Evolutionary conservation across 2,113 vertebrate species (phyloP), one percentile per base, ranked within the genome.

Genomic region (Apteryx owenii): DNA sequence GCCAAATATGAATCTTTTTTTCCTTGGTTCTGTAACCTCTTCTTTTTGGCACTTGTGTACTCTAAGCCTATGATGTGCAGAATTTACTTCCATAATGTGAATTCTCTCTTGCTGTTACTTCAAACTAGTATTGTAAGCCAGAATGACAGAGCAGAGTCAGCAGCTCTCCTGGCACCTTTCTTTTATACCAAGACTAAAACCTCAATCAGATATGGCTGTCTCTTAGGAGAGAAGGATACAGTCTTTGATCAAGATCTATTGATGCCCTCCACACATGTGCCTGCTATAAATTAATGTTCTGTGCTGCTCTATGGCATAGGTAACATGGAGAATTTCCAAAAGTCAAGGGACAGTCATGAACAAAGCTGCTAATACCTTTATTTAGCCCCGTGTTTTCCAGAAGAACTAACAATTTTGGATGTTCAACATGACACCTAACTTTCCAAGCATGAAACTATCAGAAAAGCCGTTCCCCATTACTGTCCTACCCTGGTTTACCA

Each of bases 31-130:
- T 0, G 22, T 33, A 54, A 64, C 7, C 29, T 70, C 28, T 40
- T 51, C 61, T 26, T 23, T 20, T 61, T 64, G 33, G 13, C 42
- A 46, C 22, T 25, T 20, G 50, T 16, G 11, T 25, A 14, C 10
- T 21, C 1, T 1, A 60, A 62, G 40, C n/a, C 18, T 6, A 21
- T 3, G 0, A 70, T 2, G 3, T 6, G 9, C 15, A 90, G 40
- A 76, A 66, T 40, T 85, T 28, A 53, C 31, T 78, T 44, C 50
- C 33, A 16, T 56, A 16, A 46, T 1, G 20, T 1, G 28, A 38
- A 75, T 54, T 71, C 50, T 75, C 62, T 80, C 36, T 48, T 19
- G 15, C 9, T 75, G 44, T 87, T 60, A 42, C 16, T 78, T 64
- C 42, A 72, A 31, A 56, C 9, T 69, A 28, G n/a, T 38, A 28